Evolutionary conservation across 2,113 vertebrate species (phyloP), one percentile per base, ranked within the genome.

Genomic region (Perca schrenkii): DNA sequence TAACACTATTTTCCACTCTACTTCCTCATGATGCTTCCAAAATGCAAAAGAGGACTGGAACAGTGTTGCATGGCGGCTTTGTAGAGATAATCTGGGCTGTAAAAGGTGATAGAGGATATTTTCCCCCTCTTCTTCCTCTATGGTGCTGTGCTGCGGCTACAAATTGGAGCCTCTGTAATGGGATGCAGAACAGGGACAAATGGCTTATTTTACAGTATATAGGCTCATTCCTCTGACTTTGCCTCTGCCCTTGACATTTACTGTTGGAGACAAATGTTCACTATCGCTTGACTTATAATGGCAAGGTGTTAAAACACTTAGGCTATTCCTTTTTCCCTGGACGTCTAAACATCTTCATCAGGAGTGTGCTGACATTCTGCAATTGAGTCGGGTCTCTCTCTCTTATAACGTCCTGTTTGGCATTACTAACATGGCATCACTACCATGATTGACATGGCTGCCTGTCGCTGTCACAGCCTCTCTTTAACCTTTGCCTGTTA

Each of bases 181-280:
- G 89, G 72, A 92, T 89, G 89, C 90, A 86, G 79, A 91, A 82
- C 92, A 92, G 86, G 93, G 94, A 94, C 90, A 93, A 94, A 94
- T 94, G 90, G 91, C 88, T 87, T 92, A 71, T 90, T 91, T 93
- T 89, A 81, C 86, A 83, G 85, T 88, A 84, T 86, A 90, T 85
- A 73, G 77, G 84, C 86, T 88, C 89, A 80, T 87, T 80, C 83
- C 57, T 79, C 83, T 85, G 91, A 94, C 91, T 93, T 94, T 94
- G 86, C 71, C 80, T 76, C 52, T 94, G 92, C 85, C 94, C 93
- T 95, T 94, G 89, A 92, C 86, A 89, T 95, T 91, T 88, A 80
- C 86, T 80, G 78, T 89, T 52, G 11, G 60, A 86, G 83, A 82
- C 72, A 25, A 57, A 76, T 77, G 81, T 83, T 90, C 82, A 77